Conservation (phyloP, 2,113 vertebrate genomes). For the Sebastes schlegelii region DNA sequence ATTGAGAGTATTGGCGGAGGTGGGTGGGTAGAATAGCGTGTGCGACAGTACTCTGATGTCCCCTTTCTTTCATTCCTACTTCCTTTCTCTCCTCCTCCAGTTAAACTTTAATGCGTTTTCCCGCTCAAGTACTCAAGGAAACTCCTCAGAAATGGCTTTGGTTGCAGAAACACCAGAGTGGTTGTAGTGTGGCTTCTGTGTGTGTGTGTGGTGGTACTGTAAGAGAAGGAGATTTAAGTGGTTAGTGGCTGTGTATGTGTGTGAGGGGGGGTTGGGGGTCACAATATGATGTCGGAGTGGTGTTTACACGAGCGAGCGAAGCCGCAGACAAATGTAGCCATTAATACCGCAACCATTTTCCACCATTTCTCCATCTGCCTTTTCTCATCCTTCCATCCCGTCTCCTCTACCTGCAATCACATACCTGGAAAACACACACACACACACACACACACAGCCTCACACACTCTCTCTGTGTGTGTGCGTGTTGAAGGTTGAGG, state of each 20-base stretch:
- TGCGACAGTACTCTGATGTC: slow-evolving; percentile 58
- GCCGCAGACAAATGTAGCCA: slow-evolving; percentile 78
- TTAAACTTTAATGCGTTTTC: slow-evolving; percentile 85
- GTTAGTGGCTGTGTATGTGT: slow-evolving; percentile 43
- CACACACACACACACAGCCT: slow-evolving; percentile 15
- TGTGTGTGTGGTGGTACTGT: slow-evolving; percentile 45
- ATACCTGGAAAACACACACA: slow-evolving; percentile 23
- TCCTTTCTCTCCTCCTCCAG: slow-evolving; percentile 50
- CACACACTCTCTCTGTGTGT: not conserved
- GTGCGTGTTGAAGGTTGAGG: slow-evolving; percentile 52
- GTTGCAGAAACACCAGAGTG: slow-evolving; percentile 80
- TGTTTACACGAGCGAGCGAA: slow-evolving; percentile 74
- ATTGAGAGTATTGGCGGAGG: not conserved
- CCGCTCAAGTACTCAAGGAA: slow-evolving; percentile 80
- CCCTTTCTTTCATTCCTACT: slow-evolving; percentile 61
- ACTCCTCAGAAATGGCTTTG: slow-evolving; percentile 82
- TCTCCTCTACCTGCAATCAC: slow-evolving; percentile 38
- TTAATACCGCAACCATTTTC: slow-evolving; percentile 68
- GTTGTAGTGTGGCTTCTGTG: slow-evolving; percentile 61
- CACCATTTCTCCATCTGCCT: slow-evolving; percentile 42
- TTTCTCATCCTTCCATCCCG: slow-evolving; percentile 36
- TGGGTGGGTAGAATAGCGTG: slow-evolving; percentile 7
- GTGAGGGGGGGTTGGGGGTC: slow-evolving; percentile 44
- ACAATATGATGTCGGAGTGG: slow-evolving; percentile 68
- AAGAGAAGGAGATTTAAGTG: slow-evolving; percentile 72